Conservation (phyloP, 2,888 invertebrate species). For the Lithophane leautieri region DNA sequence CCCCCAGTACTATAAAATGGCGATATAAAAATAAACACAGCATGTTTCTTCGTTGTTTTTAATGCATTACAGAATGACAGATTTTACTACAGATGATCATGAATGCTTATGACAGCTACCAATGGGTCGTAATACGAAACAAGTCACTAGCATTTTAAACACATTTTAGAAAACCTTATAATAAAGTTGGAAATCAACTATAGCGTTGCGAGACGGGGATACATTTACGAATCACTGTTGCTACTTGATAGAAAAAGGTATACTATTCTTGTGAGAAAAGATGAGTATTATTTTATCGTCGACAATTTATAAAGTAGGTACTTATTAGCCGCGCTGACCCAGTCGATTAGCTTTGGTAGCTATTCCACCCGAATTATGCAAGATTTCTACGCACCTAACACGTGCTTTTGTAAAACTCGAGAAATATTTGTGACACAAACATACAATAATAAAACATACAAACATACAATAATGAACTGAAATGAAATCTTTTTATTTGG, state of each 20-base stretch:
- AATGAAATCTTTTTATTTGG: too few relatives aligned
- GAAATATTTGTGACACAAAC: constrained; percentile 2
- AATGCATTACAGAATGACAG: constrained; percentile 82
- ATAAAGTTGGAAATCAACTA: constrained; percentile 57
- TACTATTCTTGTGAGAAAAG: too few relatives aligned
- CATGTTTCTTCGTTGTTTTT: constrained; percentile 84
- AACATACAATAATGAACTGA: too few relatives aligned
- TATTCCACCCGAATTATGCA: too few relatives aligned
- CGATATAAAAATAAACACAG: constrained; percentile 61
- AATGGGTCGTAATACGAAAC: constrained; percentile 70
- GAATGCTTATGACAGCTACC: constrained; percentile 71
- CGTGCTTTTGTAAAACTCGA: too few relatives aligned
- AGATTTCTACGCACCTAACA: not conserved
- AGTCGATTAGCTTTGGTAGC: not conserved
- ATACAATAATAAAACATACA: too few relatives aligned
- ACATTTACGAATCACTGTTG: constrained; percentile 52
- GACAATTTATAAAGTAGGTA: not conserved
- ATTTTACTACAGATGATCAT: constrained; percentile 76
- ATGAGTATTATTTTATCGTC: not conserved
- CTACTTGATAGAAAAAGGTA: not conserved
- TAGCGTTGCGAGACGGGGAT: constrained; percentile 36
- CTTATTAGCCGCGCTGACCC: not conserved
- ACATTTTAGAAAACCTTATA: constrained; percentile 64
- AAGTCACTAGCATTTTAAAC: constrained; percentile 68
- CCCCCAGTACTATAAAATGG: too few relatives aligned